phyloP scores from a whole-genome alignment of 2,113 vertebrate species.

The Typhlomys cinereus region DNA sequence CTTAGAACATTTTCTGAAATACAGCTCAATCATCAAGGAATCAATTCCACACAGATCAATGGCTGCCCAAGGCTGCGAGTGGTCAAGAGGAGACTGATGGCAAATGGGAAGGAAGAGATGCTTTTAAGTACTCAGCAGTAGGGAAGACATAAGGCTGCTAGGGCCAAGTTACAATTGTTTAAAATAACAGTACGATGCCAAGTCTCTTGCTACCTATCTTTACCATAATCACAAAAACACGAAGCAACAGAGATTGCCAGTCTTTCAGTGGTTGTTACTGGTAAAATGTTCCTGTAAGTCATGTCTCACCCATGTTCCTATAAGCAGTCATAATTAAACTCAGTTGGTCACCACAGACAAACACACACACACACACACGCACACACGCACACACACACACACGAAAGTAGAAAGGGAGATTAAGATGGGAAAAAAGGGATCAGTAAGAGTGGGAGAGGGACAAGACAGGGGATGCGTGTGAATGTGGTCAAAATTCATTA shows the following conservation, averaged over 20 bases:
- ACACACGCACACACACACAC: too few relatives aligned
- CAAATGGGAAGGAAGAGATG: neutral
- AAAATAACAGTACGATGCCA: conserved; percentile 2
- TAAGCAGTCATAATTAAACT: too few relatives aligned
- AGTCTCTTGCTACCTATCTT: neutral
- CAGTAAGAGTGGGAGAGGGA: too few relatives aligned
- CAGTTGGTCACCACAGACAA: too few relatives aligned
- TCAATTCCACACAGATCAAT: conserved; percentile 40
- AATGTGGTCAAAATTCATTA: conserved; percentile 5
- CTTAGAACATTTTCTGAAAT: conserved; percentile 45
- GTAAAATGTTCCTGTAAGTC: too few relatives aligned
- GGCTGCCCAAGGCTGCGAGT: neutral
- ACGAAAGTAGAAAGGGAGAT: too few relatives aligned
- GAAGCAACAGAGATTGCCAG: conserved; percentile 9
- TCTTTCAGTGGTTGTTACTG: neutral
- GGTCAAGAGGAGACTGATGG: neutral
- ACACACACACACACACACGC: too few relatives aligned
- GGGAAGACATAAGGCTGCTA: neutral
- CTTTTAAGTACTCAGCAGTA: neutral
- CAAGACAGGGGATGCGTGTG: neutral
- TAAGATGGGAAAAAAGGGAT: too few relatives aligned
- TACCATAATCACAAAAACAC: neutral
- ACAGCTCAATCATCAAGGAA: conserved; percentile 42
- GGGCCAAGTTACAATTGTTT: conserved; percentile 25
- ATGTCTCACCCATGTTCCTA: too few relatives aligned